These are phyloP conservation scores for Machimus atricapillus DNA, from an alignment of 2,888 invertebrate genomes.

Conservation along the genomic window DNA sequence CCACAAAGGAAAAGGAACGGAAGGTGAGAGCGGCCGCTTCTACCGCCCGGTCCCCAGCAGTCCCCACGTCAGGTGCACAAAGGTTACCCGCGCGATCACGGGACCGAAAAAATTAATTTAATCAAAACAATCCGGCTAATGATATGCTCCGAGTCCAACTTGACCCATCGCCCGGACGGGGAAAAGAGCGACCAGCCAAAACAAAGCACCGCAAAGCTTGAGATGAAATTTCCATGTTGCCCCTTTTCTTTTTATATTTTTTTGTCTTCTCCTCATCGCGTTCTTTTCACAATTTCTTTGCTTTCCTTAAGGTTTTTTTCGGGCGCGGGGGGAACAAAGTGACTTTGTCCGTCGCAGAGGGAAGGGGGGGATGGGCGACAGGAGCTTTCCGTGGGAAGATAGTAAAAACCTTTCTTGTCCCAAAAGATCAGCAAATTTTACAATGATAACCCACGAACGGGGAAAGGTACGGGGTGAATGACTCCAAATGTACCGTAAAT, in stretches of 20 bases:
- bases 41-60: neutral
- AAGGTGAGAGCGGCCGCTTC: constrained; percentile 6
- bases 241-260: neutral
- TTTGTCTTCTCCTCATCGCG: neutral
- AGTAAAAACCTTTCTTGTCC: neutral
- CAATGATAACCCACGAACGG: neutral
- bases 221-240: neutral
- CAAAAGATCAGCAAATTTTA: neutral
- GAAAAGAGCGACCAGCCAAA: neutral
- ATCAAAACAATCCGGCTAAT: constrained; percentile 32
- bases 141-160: neutral
- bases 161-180: neutral
- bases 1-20: constrained; percentile 3
- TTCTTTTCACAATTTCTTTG: constrained; percentile 30
- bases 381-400: constrained; percentile 10
- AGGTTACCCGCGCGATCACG: neutral
- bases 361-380: neutral
- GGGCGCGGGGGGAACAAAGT: neutral
- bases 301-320: neutral
- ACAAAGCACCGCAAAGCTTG: constrained; percentile 6
- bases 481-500: constrained; percentile 27
- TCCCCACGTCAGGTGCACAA: constrained; percentile 10
- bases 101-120: constrained; percentile 17
- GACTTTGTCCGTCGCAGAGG: neutral
- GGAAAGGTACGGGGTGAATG: constrained; percentile 20